Conservation (phyloP, 2,888 invertebrate genomes). For the Augiades crinisus region DNA sequence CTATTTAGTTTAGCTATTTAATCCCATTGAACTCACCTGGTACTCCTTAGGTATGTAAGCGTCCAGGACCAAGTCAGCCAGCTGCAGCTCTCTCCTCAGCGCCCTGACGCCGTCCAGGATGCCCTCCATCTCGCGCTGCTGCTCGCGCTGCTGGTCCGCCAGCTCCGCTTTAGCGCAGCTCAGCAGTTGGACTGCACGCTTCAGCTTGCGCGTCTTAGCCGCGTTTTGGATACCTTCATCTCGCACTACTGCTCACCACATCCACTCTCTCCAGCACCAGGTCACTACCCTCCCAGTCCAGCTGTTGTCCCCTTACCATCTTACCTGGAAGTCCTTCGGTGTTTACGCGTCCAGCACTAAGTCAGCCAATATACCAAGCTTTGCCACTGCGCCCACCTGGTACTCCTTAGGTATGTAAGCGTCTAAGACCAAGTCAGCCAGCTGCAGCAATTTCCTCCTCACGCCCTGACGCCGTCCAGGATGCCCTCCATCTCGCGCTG, state of each 20-base stretch:
- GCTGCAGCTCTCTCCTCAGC: conserved; percentile 92
- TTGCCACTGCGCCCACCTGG: conserved; percentile 84
- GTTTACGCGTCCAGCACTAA: no score
- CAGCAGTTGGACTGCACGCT: conserved; percentile 92
- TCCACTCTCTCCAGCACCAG: no score
- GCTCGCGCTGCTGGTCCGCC: conserved; percentile 94
- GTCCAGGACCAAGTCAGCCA: conserved; percentile 95
- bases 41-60: conserved; percentile 97
- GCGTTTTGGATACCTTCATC: no score
- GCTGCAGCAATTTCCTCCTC: conserved; percentile 94
- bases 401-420: conserved; percentile 97
- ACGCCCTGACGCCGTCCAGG: conserved; percentile 94
- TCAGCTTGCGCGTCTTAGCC: conserved; percentile 95
- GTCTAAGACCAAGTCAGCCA: conserved; percentile 95
- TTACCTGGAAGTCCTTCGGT: no score
- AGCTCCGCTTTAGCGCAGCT: conserved; percentile 93
- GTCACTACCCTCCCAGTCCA: no score
- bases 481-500: conserved; percentile 98
- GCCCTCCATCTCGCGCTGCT: conserved; percentile 98
- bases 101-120: conserved; percentile 96
- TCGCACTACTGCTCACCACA: conserved; percentile 98
- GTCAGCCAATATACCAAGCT: no score
- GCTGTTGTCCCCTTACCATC: no score
- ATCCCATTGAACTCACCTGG: conserved; percentile 84
- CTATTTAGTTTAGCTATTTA: no score